Percentiles rank a stretch among this genome's conserved stretches.
phyloP scores from a whole-genome alignment of 1,140 invertebrate genomes.

The Sinonovacula constricta region DNA sequence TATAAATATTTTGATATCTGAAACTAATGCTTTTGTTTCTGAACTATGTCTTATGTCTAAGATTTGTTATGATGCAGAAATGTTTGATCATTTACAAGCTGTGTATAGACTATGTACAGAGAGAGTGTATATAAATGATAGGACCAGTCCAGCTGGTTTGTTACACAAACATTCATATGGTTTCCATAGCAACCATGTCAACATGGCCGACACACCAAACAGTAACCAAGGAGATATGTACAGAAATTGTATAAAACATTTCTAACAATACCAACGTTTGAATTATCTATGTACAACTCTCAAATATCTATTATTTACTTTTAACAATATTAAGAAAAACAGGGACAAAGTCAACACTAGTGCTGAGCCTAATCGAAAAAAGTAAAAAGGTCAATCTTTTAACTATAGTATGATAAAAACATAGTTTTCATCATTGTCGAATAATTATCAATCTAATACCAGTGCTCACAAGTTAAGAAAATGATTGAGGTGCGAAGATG shows the following conservation, averaged over 20 bases:
- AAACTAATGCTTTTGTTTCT: neutral
- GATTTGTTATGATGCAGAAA: neutral
- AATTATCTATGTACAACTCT: neutral
- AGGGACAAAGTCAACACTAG: neutral
- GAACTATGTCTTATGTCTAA: neutral
- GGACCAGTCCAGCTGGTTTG: conserved; percentile 49
- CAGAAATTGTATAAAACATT: neutral
- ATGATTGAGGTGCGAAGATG: conserved; percentile 26
- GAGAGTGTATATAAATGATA: conserved; percentile 10
- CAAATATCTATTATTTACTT: neutral
- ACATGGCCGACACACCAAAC: conserved; percentile 25
- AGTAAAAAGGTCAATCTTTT: neutral
- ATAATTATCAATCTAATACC: neutral
- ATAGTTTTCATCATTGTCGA: neutral
- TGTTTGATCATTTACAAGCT: neutral
- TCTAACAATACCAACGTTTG: conserved; percentile 7
- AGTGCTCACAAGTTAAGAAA: conserved; percentile 1
- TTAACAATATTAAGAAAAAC: neutral
- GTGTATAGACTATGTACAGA: neutral
- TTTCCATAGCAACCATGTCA: conserved; percentile 37
- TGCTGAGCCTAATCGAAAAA: neutral
- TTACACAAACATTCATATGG: conserved; percentile 46
- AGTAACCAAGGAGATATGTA: neutral
- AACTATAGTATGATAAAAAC: conserved; percentile 3
- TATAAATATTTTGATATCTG: neutral